Evolutionary conservation across 2,888 invertebrate genomes (phyloP).

Genomic region (Notodonta dromedarius): DNA sequence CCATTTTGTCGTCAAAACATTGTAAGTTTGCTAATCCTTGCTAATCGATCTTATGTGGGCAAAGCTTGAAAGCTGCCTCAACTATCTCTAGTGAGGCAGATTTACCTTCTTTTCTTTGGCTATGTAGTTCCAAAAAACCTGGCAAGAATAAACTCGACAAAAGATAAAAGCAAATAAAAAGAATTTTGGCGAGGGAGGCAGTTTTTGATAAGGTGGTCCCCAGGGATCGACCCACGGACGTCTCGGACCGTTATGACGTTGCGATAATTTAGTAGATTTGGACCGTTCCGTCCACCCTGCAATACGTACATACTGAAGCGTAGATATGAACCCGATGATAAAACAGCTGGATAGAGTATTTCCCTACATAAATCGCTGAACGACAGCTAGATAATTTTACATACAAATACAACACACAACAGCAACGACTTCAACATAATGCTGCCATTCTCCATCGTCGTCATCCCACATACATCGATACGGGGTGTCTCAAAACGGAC

Average conservation of each 20-base stretch:
- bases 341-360: constrained; percentile 1
- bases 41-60: no score
- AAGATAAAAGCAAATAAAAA: constrained; percentile 47
- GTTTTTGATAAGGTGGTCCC: constrained; percentile 52
- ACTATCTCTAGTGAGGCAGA: no score
- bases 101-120: no score
- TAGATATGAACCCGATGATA: constrained; percentile 22
- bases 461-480: no score
- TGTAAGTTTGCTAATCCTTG: no score
- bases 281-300: constrained; percentile 25
- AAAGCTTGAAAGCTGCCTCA: no score
- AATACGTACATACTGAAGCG: constrained; percentile 18
- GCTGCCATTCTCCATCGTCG: no score
- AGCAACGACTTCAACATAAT: no score
- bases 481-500: no score
- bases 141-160: constrained; percentile 27
- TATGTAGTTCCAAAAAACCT: constrained; percentile 7
- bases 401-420: no score
- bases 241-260: constrained; percentile 47
- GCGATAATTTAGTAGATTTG: constrained; percentile 49
- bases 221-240: constrained; percentile 39
- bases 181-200: constrained; percentile 37
- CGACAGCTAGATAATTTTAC: no score
- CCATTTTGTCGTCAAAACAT: no score
- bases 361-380: neutral